phyloP scores from a whole-genome alignment of 2,888 invertebrate genomes.

The Sipunculus nudus region DNA sequence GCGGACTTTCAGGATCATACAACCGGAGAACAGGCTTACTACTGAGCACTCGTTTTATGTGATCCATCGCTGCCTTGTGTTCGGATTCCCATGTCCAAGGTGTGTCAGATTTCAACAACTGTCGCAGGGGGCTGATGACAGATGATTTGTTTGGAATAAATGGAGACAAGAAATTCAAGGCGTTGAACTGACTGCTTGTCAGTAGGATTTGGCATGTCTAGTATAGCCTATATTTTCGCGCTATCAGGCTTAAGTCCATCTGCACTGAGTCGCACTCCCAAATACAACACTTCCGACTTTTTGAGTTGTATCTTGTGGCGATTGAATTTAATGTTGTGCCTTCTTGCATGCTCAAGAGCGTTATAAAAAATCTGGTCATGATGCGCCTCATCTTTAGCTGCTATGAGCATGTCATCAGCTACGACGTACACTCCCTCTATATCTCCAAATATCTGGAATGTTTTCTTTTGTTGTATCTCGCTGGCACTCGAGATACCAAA shows the following conservation, averaged over 20 bases:
- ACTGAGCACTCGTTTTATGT: constrained; percentile 19
- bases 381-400: not conserved
- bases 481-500: constrained; percentile 29
- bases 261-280: constrained; percentile 15
- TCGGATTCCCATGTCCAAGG: constrained; percentile 28
- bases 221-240: constrained; percentile 35
- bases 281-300: constrained; percentile 5
- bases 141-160: constrained; percentile 41
- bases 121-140: constrained; percentile 32
- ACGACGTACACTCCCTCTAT: constrained; percentile 2
- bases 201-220: constrained; percentile 36
- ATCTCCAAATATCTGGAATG: constrained; percentile 18
- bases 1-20: constrained; percentile 30
- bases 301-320: constrained; percentile 11
- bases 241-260: constrained; percentile 31
- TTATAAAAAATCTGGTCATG: constrained; percentile 3
- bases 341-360: constrained; percentile 1
- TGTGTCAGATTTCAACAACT: constrained; percentile 29
- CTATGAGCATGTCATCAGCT: not conserved
- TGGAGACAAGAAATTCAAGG: constrained; percentile 37
- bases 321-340: constrained; percentile 10
- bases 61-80: constrained; percentile 32
- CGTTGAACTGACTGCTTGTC: constrained; percentile 38
- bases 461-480: constrained; percentile 32
- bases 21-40: constrained; percentile 31